Base-by-base conservation (phyloP, 2,113 vertebrate species). In the Fregetta grallaria region DNA sequence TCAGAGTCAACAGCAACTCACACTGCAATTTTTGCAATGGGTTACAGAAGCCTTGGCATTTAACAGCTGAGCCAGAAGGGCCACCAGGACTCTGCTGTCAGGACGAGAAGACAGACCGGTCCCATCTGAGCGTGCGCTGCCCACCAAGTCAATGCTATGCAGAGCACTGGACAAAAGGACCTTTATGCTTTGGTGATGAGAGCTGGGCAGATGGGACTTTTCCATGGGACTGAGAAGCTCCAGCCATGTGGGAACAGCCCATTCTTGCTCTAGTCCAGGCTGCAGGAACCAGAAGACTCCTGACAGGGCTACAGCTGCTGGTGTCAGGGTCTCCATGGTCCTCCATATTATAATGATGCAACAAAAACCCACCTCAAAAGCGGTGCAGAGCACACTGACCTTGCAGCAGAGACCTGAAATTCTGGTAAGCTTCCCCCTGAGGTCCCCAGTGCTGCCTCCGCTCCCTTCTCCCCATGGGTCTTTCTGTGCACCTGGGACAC, bases 71-170 rank as follows among this genome's bases (percentile, higher is more conserved):
- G 47, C 34, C 65, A 29, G 47, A 22, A 38, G 0, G 15, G 56
- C 40, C 86, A 30, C 36, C 15, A 15, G 58, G 85, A 13, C 65
- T 32, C 34, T 10, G 47, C 55, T 27, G n/a, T 23, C 32, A 38
- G 47, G 29, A n/a, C 0, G 1, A 52, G 36, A n/a, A 10, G 21
- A 38, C 22, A 15, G 21, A 47, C 7, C 0, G 2, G 42, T 58
- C 61, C 61, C 23, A 15, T 7, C 34, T 4, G 17, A 32, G 58
- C 15, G 0, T 6, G 11, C 4, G 5, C 70, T 38, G 40, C 40
- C 56, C 50, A 32, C 68, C 70, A 10, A 7, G 32, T 5, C 47
- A 7, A 13, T 6, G 16, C 11, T 14, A 4, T 15, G 16, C 79
- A 71, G 30, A 63, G 32, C 70, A 2, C 49, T 13, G 32, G 38